Evolutionary conservation across 2,888 invertebrate genomes (phyloP), one percentile per base, ranked within the genome.

Genomic region (Sericinus montela): DNA sequence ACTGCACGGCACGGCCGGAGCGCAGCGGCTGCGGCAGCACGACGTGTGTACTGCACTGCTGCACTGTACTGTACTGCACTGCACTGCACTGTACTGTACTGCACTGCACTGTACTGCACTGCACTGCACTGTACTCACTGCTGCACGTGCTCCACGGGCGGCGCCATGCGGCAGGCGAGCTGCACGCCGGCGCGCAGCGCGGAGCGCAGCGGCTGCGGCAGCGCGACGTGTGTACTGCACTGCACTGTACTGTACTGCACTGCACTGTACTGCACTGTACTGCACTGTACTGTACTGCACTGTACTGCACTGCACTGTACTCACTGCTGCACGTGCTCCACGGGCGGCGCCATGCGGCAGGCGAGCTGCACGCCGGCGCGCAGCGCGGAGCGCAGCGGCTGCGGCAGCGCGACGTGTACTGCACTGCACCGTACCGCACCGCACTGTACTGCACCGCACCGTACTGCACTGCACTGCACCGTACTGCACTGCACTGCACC

Each of bases 401-500:
- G 81, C 1, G 98, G 98, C 66, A 94, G 90, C 35, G 89, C 90
- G 14, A 23, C 23, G 23, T 23, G 23, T 23, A n/a, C n/a, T n/a
- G n/a, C n/a, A n/a, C n/a, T n/a, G n/a, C n/a, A n/a, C n/a, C n/a
- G n/a, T n/a, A n/a, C n/a, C n/a, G 6, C 6, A 6, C 23, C 6
- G 23, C 23, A 23, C 0, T 78, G 44, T 61, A 60, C 0, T 78
- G 81, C 53, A 79, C 70, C 53, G 91, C n/a, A 92, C 49, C 97
- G 97, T 43, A 96, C 95, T 74, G 98, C 89, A 63, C 94, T 93
- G 64, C 91, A 92, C 95, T 92, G 57, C 98, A 90, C 47, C 86
- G 88, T 45, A 98, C 92, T 48, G 91, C 4, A 23, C 23, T 23
- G 23, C 6, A 23, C 23, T 23, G 23, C 23, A 23, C 23, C 8